phyloP scores from a whole-genome alignment of 2,797 vertebrate species.

The Erithacus rubecula region DNA sequence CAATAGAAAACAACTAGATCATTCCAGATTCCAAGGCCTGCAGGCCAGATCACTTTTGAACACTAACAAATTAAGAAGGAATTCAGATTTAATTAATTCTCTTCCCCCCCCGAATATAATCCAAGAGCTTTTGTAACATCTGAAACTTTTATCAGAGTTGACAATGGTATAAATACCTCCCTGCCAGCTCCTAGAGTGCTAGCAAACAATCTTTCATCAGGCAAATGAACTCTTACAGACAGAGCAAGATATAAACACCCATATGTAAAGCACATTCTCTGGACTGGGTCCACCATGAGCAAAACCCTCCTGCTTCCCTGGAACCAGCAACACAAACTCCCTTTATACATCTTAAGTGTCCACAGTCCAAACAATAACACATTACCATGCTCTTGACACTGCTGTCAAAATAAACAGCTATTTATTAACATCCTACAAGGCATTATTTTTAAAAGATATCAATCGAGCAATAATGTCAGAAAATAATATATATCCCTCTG shows the following conservation, averaged over 20 bases:
- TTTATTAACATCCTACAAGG: slow-evolving; percentile 67
- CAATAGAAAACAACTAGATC: neutral
- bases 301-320: slow-evolving; percentile 36
- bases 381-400: slow-evolving; percentile 57
- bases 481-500: slow-evolving; percentile 54
- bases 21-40: neutral
- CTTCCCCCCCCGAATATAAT: neutral
- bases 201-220: slow-evolving; percentile 60
- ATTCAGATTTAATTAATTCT: neutral
- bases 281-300: slow-evolving; percentile 13
- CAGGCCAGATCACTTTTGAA: neutral
- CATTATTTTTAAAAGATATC: slow-evolving; percentile 58
- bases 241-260: slow-evolving; percentile 34
- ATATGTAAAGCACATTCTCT: slow-evolving; percentile 60
- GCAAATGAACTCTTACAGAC: slow-evolving; percentile 49
- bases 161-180: slow-evolving; percentile 46
- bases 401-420: slow-evolving; percentile 71
- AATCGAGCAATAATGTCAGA: slow-evolving; percentile 57
- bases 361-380: slow-evolving; percentile 65
- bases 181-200: slow-evolving; percentile 42
- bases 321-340: slow-evolving; percentile 34
- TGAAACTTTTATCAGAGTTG: slow-evolving; percentile 34
- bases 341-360: slow-evolving; percentile 33
- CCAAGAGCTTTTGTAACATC: slow-evolving; percentile 8
- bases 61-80: neutral